phyloP scores from a whole-genome alignment of 1,140 invertebrate species.

The Diploscapter pachys region DNA sequence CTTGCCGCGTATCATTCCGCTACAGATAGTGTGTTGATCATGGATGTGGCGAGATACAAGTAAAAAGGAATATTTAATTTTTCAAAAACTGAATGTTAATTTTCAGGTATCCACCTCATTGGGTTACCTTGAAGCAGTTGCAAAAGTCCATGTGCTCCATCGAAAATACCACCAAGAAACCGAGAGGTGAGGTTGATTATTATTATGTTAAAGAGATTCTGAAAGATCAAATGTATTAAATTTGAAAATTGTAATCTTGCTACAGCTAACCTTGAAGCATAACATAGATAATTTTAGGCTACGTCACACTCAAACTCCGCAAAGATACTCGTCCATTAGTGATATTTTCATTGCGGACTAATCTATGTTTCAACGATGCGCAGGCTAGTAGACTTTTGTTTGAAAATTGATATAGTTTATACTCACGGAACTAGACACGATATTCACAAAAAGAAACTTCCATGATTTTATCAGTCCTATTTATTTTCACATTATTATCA shows the following conservation, averaged over 20 bases:
- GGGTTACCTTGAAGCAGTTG: conserved; percentile 55
- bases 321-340: conserved; percentile 35
- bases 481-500: neutral
- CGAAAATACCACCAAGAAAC: conserved; percentile 53
- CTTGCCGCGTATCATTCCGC: conserved; percentile 59
- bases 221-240: neutral
- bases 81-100: too few relatives aligned
- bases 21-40: conserved; percentile 58
- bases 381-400: conserved; percentile 2
- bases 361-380: conserved; percentile 25
- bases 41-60: conserved; percentile 61
- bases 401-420: conserved; percentile 5
- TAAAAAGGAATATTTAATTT: too few relatives aligned
- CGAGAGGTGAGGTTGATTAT: conserved; percentile 22
- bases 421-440: conserved; percentile 10
- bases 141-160: conserved; percentile 56
- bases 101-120: conserved; percentile 59
- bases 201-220: neutral
- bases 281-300: conserved; percentile 31
- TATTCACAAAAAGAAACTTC: neutral
- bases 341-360: conserved; percentile 34
- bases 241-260: neutral
- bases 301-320: conserved; percentile 24
- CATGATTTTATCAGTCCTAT: neutral
- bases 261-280: neutral